These are phyloP conservation scores for Pardosa pseudoannulata DNA, from an alignment of 2,888 invertebrate species.

Conservation along the genomic window DNA sequence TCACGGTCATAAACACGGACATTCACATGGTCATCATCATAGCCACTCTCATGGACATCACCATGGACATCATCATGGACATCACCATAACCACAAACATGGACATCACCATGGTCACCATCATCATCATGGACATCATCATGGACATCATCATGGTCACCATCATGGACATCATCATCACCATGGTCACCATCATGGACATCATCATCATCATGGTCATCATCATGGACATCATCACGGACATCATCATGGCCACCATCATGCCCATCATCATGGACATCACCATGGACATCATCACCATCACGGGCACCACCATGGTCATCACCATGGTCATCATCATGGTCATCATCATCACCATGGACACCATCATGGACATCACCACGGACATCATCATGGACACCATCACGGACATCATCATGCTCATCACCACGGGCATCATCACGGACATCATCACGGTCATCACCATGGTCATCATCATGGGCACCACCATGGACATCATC, in stretches of 20 bases:
- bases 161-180: not conserved
- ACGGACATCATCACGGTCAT: slow-evolving; percentile 38
- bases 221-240: slow-evolving; percentile 23
- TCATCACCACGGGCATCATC: slow-evolving; percentile 45
- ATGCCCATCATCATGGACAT: slow-evolving; percentile 29
- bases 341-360: slow-evolving; percentile 28
- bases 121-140: not conserved
- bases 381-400: slow-evolving; percentile 33
- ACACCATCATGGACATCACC: slow-evolving; percentile 18
- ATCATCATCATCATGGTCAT: slow-evolving; percentile 27
- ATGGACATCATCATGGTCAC: not conserved
- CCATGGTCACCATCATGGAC: slow-evolving; percentile 18
- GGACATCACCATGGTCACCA: slow-evolving; percentile 26
- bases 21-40: slow-evolving; percentile 22
- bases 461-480: slow-evolving; percentile 49
- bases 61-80: slow-evolving; percentile 29
- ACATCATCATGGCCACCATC: slow-evolving; percentile 24
- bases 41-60: slow-evolving; percentile 28
- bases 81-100: slow-evolving; percentile 45
- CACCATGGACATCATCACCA: slow-evolving; percentile 37
- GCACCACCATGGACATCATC: slow-evolving; percentile 49
- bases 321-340: slow-evolving; percentile 37
- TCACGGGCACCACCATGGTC: slow-evolving; percentile 25
- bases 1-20: slow-evolving; percentile 22
- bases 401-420: slow-evolving; percentile 34